Evolutionary conservation across 2,797 vertebrate genomes (phyloP).

Genomic region (Diplodus sargus): DNA sequence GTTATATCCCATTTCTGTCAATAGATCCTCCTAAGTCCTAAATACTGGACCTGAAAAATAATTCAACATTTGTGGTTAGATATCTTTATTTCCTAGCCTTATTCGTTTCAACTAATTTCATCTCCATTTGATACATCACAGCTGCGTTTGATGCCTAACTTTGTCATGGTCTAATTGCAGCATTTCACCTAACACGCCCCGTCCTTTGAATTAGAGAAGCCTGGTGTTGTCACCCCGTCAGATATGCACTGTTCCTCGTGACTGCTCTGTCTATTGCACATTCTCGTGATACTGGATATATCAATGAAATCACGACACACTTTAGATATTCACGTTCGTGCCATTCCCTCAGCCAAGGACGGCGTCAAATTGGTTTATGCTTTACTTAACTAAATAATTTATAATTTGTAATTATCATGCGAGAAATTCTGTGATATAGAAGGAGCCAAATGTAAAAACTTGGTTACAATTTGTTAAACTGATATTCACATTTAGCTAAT

Average conservation of each 20-base stretch:
- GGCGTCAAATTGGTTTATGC: not conserved
- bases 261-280: too few relatives aligned
- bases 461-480: too few relatives aligned
- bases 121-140: not conserved
- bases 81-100: not conserved
- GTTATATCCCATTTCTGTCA: too few relatives aligned
- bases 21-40: too few relatives aligned
- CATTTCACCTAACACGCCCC: slow-evolving; percentile 6
- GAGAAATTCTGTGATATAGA: not conserved
- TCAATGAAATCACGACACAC: slow-evolving; percentile 5
- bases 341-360: not conserved
- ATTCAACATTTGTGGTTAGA: not conserved
- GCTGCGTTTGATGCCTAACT: slow-evolving; percentile 2
- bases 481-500: too few relatives aligned
- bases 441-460: too few relatives aligned
- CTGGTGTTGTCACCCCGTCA: slow-evolving; percentile 11
- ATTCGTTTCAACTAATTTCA: not conserved
- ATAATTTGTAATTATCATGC: not conserved
- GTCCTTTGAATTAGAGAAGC: slow-evolving; percentile 28
- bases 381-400: not conserved
- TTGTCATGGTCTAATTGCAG: slow-evolving; percentile 17
- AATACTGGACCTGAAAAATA: not conserved
- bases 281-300: slow-evolving; percentile 11
- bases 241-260: slow-evolving; percentile 1
- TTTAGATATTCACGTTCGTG: not conserved